Base-by-base conservation (phyloP, 30 jellyfish, hydroid and myxozoan species). In the Aurelia aurita complex sp. Pacific region DNA sequence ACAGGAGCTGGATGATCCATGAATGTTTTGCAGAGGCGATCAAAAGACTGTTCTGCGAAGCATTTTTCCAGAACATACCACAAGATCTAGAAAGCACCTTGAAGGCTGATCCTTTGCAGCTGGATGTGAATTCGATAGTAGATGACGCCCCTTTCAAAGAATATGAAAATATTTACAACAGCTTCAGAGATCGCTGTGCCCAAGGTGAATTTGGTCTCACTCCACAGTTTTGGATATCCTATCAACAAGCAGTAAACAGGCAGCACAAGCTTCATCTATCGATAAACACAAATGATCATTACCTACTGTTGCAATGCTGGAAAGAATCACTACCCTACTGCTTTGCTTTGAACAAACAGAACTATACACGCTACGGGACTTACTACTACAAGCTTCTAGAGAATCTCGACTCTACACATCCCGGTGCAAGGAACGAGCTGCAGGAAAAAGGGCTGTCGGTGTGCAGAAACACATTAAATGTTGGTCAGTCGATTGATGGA, bases 1-100 rank as follows among this genome's bases (percentile, higher is more conserved):
- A 81, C 74, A 64, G 89, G 67, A 42, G 79, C 11, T 72, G 92
- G 92, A 34, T 57, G 64, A 43, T 83, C 38, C 92, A 83, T 53
- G 86, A 75, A 52, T n/a, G 53, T 18, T 75, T 75, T 75, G 76
- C 86, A 2, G 86, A 75, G 76, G 86, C 86, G 14, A 43, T 61
- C 2, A 12, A 16, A n/a, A 61, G 69, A 61, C 36, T 61, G 29
- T 61, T 61, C 11, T 61, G 69, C 36, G 69, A 61, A 61, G 69
- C 69, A 61, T 7, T 16, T 23, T 3, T 9, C 29, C 69, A n/a
- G 11, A 61, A 61, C 69, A 23, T 61, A 16, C 10, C 69, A 16
- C 32, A 61, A 61, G 69, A 61, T 7, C 36, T 61, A 61, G 54
- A 43, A 5, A 43, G 54, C 54, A 43, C 54, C 54, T 10, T 43